Percentiles rank a stretch among this genome's conserved stretches.
Conservation (phyloP, 1,140 invertebrate genomes). For the Drosophila elegans region DNA sequence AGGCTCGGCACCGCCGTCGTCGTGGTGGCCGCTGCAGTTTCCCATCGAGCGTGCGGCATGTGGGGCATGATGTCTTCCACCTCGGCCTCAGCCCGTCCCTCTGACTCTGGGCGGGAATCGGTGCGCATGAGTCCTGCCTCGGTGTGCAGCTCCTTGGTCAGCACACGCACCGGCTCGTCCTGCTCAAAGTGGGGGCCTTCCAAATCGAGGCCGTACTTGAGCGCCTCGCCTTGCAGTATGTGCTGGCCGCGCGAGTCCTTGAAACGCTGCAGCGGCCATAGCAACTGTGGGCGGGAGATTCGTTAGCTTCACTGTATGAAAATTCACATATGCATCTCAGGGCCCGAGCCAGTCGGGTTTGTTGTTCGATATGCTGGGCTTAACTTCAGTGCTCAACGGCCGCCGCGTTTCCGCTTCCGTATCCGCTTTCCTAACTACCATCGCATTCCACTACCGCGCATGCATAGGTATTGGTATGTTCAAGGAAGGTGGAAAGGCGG, state of each 20-base stretch:
- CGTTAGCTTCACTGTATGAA: constrained; percentile 29
- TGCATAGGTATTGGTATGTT: constrained; percentile 3
- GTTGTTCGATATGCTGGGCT: constrained; percentile 47
- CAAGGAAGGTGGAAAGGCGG: not conserved
- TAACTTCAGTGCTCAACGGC: constrained; percentile 46
- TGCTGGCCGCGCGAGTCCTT: constrained; percentile 87
- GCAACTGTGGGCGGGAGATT: constrained; percentile 85
- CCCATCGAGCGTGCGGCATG: constrained; percentile 71
- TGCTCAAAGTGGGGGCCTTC: constrained; percentile 67
- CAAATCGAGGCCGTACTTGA: constrained; percentile 72
- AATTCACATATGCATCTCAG: constrained; percentile 13
- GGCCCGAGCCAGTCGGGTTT: constrained; percentile 17
- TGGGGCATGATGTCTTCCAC: constrained; percentile 48
- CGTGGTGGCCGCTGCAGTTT: constrained; percentile 37
- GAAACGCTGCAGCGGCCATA: constrained; percentile 90
- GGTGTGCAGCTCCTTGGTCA: constrained; percentile 60
- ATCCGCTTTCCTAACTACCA: constrained; percentile 39
- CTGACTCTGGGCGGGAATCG: not conserved
- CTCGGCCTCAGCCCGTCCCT: not conserved
- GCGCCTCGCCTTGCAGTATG: constrained; percentile 83
- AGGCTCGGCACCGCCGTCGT: constrained; percentile 24
- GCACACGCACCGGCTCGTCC: constrained; percentile 64
- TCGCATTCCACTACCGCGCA: constrained; percentile 15
- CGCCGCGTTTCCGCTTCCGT: constrained; percentile 59
- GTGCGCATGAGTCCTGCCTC: constrained; percentile 29